Base-by-base conservation (phyloP, 2,888 invertebrate genomes). In the Cataglyphis rosenhaueri region DNA sequence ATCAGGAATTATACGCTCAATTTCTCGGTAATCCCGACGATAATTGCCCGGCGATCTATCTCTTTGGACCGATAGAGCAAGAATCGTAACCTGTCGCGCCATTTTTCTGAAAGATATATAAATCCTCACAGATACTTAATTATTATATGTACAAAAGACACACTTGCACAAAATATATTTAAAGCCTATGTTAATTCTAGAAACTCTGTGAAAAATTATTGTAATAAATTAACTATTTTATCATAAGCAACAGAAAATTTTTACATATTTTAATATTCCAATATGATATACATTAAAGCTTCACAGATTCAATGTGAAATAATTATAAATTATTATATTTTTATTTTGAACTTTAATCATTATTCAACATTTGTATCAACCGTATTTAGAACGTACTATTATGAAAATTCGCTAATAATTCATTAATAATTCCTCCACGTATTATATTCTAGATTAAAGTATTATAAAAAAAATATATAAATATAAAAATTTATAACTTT, bases 1-100 rank as follows among this genome's bases (percentile, higher is more conserved):
- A 98, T 93, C 97, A 98, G 94, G 98, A 98, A 93, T 95, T 98
- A 3, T 98, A 98, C 93, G 97, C 97, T 0, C 96, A 97, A 94
- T 98, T 97, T 95, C 95, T 98, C 84, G 97, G 98, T 35, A 97
- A 97, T 94, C 96, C 96, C 55, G 96, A 96, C 88, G 97, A 97
- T 82, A 96, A 96, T 90, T 96, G 96, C 92, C 96, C 96, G 84
- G 97, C 97, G 57, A 96, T 97, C 74, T 96, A 97, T 91, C 95
- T 98, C 21, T 98, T 98, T 94, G 98, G 98, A 64, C 98, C 98
- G 57, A 95, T 98, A 90, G 96, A 95, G 71, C 95, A 95, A 88
- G 94, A 95, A 82, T 95, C 94, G 88, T 95, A 92, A 94, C n/a
- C 10, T 9, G 0, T 38, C 4, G 25, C 21, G 5, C 15, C 38